Evolutionary conservation across 2,888 invertebrate species (phyloP).

Genomic region (Strigamia crassipes): DNA sequence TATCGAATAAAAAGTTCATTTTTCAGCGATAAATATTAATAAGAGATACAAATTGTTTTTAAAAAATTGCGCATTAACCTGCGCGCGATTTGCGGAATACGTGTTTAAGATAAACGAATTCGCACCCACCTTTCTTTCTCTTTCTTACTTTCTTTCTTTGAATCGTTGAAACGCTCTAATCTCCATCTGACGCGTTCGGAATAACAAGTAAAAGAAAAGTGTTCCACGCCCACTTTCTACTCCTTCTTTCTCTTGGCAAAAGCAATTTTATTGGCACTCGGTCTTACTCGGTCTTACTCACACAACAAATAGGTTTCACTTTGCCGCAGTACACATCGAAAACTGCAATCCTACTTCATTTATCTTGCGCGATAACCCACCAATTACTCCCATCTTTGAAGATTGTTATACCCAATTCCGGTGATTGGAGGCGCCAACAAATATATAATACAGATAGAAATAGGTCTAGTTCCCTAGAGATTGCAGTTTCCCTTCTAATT

Average conservation of each 20-base stretch:
- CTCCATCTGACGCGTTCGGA: background rate
- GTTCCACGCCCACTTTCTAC: background rate
- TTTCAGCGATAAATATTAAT: background rate
- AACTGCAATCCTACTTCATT: background rate
- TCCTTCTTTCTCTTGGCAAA: background rate
- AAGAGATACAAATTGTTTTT: background rate
- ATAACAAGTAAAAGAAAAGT: background rate
- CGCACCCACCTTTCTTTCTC: background rate
- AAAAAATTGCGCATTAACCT: background rate
- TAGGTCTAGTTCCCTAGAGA: too few species aligned
- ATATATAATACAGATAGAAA: background rate
- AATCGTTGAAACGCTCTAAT: constrained; percentile 15
- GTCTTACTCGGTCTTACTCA: too few species aligned
- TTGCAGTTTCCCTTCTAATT: too few species aligned
- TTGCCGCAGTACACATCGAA: background rate
- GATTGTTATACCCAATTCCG: background rate
- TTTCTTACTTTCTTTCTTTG: background rate
- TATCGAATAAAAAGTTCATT: background rate
- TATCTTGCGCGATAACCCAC: background rate
- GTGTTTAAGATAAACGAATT: background rate
- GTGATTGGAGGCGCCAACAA: background rate
- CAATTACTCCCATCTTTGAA: background rate
- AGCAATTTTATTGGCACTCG: constrained; percentile 11
- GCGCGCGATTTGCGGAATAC: background rate
- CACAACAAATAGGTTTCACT: background rate